Percentiles rank a stretch among this genome's conserved stretches.
These are phyloP conservation scores for Allygus modestus DNA, from an alignment of 2,888 invertebrate genomes.

Conservation along the genomic window DNA sequence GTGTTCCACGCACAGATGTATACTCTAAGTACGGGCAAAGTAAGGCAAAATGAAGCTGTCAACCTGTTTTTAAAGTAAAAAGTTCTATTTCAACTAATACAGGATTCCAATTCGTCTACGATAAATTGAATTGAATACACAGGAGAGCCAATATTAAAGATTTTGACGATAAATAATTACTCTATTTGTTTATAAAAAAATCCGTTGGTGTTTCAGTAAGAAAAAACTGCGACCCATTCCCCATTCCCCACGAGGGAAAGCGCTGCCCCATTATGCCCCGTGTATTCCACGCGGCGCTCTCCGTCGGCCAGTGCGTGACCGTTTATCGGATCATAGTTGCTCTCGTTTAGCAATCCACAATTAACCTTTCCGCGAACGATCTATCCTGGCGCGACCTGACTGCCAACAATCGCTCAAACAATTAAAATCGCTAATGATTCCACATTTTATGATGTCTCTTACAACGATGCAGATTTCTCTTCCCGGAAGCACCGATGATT, in stretches of 20 bases:
- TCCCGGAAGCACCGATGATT: conserved; percentile 1
- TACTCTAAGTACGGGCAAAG: no score
- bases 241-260: neutral
- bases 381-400: conserved; percentile 4
- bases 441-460: conserved; percentile 13
- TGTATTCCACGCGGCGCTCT: neutral
- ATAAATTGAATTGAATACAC: no score
- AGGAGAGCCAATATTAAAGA: no score
- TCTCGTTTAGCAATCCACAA: conserved; percentile 37
- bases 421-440: conserved; percentile 40
- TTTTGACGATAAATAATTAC: no score
- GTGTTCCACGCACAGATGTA: no score
- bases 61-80: no score
- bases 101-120: no score
- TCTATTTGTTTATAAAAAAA: no score
- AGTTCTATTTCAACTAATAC: no score
- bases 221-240: no score
- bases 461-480: conserved; percentile 31
- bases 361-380: conserved; percentile 49
- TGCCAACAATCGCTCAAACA: conserved; percentile 32
- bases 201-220: no score
- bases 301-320: conserved; percentile 17
- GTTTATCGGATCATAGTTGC: conserved; percentile 20
- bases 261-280: neutral
- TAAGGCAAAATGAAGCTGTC: no score